These are phyloP conservation scores for Diorhabda elongata DNA, from an alignment of 1,140 invertebrate genomes.

Conservation along the genomic window DNA sequence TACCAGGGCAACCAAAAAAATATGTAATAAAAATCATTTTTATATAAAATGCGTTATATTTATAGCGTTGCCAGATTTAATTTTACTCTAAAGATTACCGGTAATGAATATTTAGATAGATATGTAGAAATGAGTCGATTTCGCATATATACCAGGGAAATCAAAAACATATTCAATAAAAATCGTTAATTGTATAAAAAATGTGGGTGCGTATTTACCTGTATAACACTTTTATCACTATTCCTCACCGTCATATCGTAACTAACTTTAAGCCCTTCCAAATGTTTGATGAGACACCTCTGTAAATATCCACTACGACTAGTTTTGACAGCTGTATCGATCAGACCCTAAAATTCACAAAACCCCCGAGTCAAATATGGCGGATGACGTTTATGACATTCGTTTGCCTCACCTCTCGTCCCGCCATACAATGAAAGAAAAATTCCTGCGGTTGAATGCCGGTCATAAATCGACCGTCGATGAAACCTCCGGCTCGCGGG, in stretches of 20 bases:
- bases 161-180: not conserved
- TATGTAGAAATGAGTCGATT: too few species aligned
- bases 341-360: conserved; percentile 56
- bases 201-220: conserved; percentile 50
- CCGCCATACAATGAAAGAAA: conserved; percentile 99
- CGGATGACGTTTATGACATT: too few species aligned
- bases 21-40: too few species aligned
- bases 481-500: conserved; percentile 93
- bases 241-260: conserved; percentile 96
- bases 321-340: conserved; percentile 86
- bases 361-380: too few species aligned
- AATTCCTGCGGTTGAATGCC: conserved; percentile 97
- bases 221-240: conserved; percentile 89
- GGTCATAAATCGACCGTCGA: conserved; percentile 93
- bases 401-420: conserved; percentile 71
- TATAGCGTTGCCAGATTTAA: too few species aligned
- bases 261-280: conserved; percentile 86
- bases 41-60: too few species aligned
- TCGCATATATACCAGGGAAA: too few species aligned
- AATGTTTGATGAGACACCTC: conserved; percentile 94
- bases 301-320: conserved; percentile 97
- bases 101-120: too few species aligned
- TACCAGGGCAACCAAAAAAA: too few species aligned
- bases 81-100: too few species aligned
- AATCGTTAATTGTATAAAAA: not conserved